Evolutionary conservation across 2,888 invertebrate species (phyloP), one percentile per base, ranked within the genome.

Genomic region (Orchestes rusci): DNA sequence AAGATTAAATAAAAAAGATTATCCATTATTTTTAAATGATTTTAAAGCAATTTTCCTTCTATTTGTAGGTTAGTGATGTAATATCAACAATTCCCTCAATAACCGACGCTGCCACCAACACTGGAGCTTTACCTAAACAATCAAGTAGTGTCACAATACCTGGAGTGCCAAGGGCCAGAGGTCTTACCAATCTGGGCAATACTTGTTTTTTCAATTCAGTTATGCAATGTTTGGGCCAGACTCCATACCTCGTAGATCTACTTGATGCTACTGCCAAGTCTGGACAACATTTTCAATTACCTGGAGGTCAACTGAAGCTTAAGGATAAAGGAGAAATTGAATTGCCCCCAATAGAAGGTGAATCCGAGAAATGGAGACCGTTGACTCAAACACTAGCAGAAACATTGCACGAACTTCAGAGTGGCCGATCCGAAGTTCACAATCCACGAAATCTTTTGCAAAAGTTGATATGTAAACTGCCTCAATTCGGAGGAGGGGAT

Each of bases 171-270:
- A 69, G 80, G 29, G 80, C 82, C 1, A 71, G 90, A 70, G 96
- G 96, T 0, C 71, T 96, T 30, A 75, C 77, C 12, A 51, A 51
- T 45, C 43, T 51, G 38, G 95, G 96, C 36, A 96, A 96, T 66
- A 96, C 96, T 1, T 96, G 96, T 65, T 96, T 94, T 70, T 93
- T 96, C 66, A 96, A 96, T 73, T 90, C 95, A 17, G 93, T 95
- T 5, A 78, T 96, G 73, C 96, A 96, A 71, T 90, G 90, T 64
- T 72, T 93, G 57, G 85, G 86, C 2, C 88, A 88, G 66, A 91
- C 91, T 3, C 89, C 89, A 1, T 88, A 80, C 65, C 70, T 87
- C 53, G 67, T 82, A 33, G 55, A 61, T 37, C 78, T 84, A 35
- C 71, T 88, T 39, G 77, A 80, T 59, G 85, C 85, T 62, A 75